Conservation (phyloP, 92 coral and sea anemone species). For the Nematostella vectensis region DNA sequence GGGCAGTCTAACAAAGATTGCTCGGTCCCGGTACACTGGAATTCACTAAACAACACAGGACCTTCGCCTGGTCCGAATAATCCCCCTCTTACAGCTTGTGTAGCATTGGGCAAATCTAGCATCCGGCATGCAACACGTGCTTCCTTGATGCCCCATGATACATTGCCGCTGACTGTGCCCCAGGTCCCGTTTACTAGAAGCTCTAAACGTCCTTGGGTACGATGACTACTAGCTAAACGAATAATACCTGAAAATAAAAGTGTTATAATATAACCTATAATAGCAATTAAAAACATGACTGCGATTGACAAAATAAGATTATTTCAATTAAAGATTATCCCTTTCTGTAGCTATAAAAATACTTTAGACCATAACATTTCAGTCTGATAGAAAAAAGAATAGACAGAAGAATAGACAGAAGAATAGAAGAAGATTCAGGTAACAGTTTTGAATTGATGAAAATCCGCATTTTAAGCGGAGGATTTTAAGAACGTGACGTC, state of each 20-base stretch:
- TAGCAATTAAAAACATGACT: too few species aligned
- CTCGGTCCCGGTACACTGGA: conserved; percentile 22
- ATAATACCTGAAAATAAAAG: conserved; percentile 5
- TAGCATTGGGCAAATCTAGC: conserved; percentile 24
- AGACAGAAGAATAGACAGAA: too few species aligned
- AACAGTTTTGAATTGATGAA: too few species aligned
- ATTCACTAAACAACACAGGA: not conserved
- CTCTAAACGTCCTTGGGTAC: conserved; percentile 36
- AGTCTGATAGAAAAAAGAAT: too few species aligned
- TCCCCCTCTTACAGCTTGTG: not conserved
- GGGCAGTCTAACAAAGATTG: conserved; percentile 10
- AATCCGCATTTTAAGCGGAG: too few species aligned
- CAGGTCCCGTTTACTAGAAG: conserved; percentile 14
- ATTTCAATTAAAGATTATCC: too few species aligned
- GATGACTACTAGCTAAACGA: conserved; percentile 18
- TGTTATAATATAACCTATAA: not conserved
- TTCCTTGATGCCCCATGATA: conserved; percentile 10
- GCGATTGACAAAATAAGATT: too few species aligned
- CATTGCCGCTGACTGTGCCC: conserved; percentile 20
- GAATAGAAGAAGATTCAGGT: too few species aligned
- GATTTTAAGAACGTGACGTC: too few species aligned
- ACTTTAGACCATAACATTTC: too few species aligned
- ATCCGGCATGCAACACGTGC: conserved; percentile 26
- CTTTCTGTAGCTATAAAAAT: too few species aligned
- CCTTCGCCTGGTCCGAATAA: conserved; percentile 7